Conservation (phyloP, 2,888 invertebrate genomes). For the Callosobruchus maculatus region DNA sequence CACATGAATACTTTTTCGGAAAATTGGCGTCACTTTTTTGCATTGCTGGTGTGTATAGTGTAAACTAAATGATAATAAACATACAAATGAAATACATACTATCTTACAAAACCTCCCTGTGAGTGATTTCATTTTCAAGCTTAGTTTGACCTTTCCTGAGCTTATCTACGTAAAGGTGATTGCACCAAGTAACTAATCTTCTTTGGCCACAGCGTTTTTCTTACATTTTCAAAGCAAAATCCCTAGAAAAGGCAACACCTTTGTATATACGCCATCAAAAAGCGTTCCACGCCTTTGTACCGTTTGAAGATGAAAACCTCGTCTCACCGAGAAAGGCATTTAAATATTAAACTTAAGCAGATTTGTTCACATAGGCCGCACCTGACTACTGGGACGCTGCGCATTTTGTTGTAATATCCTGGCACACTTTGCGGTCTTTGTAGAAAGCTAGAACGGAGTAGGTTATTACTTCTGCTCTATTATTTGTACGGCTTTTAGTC, state of each 20-base stretch:
- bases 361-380: background rate
- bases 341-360: background rate
- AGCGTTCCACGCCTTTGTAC: background rate
- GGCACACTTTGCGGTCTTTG: background rate
- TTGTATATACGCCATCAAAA: background rate
- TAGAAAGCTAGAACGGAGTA: background rate
- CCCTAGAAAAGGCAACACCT: background rate
- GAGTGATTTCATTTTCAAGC: too few relatives aligned
- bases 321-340: background rate
- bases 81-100: too few relatives aligned
- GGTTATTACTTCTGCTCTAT: background rate
- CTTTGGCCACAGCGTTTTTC: too few relatives aligned
- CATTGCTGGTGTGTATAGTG: too few relatives aligned
- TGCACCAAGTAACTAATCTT: too few relatives aligned
- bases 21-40: too few relatives aligned
- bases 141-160: too few relatives aligned
- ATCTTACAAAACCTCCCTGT: too few relatives aligned
- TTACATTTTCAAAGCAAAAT: background rate
- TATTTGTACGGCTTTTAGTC: background rate
- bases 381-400: background rate
- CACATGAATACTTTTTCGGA: too few relatives aligned
- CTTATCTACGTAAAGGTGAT: too few relatives aligned
- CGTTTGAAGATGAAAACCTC: background rate
- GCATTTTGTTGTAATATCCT: background rate
- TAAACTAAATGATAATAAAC: too few relatives aligned